A percentile compares a stretch with the other conserved stretches of the same genome.
Evolutionary conservation across 1,140 invertebrate genomes (phyloP).

Genomic region (Hylaeus volcanicus): DNA sequence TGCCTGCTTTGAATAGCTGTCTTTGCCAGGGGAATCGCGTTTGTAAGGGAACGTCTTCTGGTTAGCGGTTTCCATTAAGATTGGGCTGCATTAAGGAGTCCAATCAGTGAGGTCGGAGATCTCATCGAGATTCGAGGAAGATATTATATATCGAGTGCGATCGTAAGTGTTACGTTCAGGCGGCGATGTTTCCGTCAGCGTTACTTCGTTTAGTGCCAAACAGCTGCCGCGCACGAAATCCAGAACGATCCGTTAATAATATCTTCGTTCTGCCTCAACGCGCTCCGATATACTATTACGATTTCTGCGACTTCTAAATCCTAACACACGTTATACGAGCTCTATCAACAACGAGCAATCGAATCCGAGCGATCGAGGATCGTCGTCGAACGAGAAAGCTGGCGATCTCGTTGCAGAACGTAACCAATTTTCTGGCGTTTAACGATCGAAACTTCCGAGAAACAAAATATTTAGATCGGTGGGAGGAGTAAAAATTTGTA

Average conservation of each 20-base stretch:
- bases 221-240: constrained; percentile 45
- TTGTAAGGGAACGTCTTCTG: no score
- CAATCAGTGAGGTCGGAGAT: neutral
- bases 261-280: constrained; percentile 36
- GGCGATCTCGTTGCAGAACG: no score
- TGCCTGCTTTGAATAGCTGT: no score
- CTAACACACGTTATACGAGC: neutral
- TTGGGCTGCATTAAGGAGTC: neutral
- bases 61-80: no score
- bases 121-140: constrained; percentile 30
- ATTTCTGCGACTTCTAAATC: constrained; percentile 5
- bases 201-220: constrained; percentile 56
- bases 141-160: constrained; percentile 33
- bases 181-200: constrained; percentile 51
- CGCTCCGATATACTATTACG: constrained; percentile 8
- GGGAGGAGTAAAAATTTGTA: no score
- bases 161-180: constrained; percentile 37
- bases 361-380: neutral
- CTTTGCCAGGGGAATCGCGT: no score
- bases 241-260: constrained; percentile 55
- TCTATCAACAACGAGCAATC: neutral
- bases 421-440: no score
- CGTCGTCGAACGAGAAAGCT: neutral
- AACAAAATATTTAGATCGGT: no score
- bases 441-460: no score